These are phyloP conservation scores for Lepus timidus DNA, from an alignment of 2,113 vertebrate species.

Conservation along the genomic window DNA sequence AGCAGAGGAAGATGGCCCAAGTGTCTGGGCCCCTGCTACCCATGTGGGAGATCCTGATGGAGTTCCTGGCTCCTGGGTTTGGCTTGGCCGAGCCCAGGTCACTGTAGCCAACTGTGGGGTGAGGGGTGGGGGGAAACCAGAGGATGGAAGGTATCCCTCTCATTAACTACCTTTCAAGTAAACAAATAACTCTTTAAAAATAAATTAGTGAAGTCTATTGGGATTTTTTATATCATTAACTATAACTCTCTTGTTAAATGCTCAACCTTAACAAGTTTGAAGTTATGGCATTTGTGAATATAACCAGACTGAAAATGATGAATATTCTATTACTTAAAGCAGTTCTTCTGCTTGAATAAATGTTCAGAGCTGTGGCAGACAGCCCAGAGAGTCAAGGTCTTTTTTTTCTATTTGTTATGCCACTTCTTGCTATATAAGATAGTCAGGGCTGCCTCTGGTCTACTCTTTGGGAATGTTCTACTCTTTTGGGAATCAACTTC, in stretches of 20 bases:
- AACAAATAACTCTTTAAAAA: no score
- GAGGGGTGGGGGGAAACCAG: no score
- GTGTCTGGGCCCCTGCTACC: no score
- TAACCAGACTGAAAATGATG: background rate
- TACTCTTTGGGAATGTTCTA: background rate
- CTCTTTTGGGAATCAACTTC: background rate
- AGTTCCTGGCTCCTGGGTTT: no score
- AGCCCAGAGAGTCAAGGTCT: background rate
- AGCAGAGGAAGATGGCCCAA: no score
- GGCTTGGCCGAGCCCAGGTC: no score
- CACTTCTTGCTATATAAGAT: constrained; percentile 19
- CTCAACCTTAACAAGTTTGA: constrained; percentile 35
- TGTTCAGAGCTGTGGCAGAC: background rate
- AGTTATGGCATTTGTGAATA: background rate
- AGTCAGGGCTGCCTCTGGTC: background rate
- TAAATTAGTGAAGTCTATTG: background rate
- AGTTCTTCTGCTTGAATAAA: background rate
- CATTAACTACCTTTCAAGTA: no score
- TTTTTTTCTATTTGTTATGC: background rate
- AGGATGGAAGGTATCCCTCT: no score
- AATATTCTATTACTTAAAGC: constrained; percentile 19
- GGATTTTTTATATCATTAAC: constrained; percentile 33
- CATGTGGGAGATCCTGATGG: no score
- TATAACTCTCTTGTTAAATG: constrained; percentile 27
- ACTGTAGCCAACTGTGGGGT: no score